phyloP scores from a whole-genome alignment of 2,797 vertebrate genomes.

The Sebastes kiyomatsui region DNA sequence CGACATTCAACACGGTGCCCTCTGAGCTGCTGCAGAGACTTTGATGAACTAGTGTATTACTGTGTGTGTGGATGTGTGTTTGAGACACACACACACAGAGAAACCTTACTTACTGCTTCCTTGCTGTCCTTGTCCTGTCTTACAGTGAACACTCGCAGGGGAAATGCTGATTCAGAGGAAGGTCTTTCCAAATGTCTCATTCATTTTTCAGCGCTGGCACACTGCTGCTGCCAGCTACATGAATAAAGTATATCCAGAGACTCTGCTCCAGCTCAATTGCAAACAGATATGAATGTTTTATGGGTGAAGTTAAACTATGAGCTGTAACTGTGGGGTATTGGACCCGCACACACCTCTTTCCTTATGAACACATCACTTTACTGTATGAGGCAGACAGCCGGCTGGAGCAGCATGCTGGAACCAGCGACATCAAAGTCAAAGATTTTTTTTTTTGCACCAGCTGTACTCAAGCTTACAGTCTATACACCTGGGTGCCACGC shows the following conservation, averaged over 20 bases:
- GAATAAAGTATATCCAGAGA: slow-evolving; percentile 76
- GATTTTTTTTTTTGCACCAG: slow-evolving; percentile 5
- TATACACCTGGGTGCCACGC: slow-evolving; percentile 22
- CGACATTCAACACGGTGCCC: slow-evolving; percentile 34
- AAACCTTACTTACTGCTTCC: slow-evolving; percentile 20
- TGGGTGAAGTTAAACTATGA: slow-evolving; percentile 67
- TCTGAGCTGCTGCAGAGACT: slow-evolving; percentile 31
- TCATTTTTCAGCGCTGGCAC: slow-evolving; percentile 75
- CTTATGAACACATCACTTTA: slow-evolving; percentile 35
- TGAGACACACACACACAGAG: slow-evolving; percentile 10
- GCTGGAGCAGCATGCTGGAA: slow-evolving; percentile 6
- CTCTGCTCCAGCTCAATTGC: slow-evolving; percentile 67
- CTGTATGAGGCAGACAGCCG: slow-evolving; percentile 16
- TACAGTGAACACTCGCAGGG: slow-evolving; percentile 27
- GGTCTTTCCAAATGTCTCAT: slow-evolving; percentile 71
- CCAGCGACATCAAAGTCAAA: slow-evolving; percentile 26
- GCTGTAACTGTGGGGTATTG: slow-evolving; percentile 38
- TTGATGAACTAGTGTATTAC: slow-evolving; percentile 17
- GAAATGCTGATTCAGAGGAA: slow-evolving; percentile 63
- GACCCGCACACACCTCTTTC: slow-evolving; percentile 11
- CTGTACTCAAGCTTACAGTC: slow-evolving; percentile 8
- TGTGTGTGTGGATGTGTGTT: not conserved
- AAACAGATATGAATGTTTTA: slow-evolving; percentile 78
- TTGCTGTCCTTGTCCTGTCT: slow-evolving; percentile 38
- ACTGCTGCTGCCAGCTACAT: slow-evolving; percentile 67